phyloP scores from a whole-genome alignment of 2,113 vertebrate genomes.

The Gobius niger region DNA sequence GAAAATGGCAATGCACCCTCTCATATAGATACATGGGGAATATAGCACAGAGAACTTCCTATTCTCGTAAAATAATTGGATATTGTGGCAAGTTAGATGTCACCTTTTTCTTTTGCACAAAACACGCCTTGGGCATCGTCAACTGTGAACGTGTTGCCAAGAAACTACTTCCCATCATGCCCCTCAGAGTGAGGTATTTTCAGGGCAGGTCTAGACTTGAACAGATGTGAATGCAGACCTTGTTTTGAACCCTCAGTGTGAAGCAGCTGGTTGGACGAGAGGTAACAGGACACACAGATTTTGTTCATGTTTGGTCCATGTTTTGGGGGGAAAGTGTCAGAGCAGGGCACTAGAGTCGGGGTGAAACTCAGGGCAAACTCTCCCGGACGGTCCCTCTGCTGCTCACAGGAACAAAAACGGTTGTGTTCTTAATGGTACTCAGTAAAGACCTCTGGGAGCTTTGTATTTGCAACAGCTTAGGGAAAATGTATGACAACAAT shows the following conservation, averaged over 20 bases:
- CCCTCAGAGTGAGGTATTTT: not conserved
- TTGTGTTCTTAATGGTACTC: not conserved
- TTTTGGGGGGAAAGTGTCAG: conserved; percentile 10
- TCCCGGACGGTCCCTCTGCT: conserved; percentile 25
- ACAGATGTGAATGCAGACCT: conserved; percentile 35
- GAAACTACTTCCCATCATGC: not conserved
- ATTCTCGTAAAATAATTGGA: too few species aligned
- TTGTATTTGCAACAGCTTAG: not conserved
- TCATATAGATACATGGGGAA: too few species aligned
- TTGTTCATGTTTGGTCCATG: conserved; percentile 13
- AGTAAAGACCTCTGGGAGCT: not conserved
- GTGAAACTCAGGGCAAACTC: conserved; percentile 43
- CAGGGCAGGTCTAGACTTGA: not conserved
- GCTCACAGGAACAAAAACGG: not conserved
- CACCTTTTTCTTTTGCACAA: too few species aligned
- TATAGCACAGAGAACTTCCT: too few species aligned
- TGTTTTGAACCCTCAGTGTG: conserved; percentile 18
- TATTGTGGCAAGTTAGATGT: too few species aligned
- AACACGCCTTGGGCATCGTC: too few species aligned
- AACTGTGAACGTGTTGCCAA: not conserved
- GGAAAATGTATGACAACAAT: too few species aligned
- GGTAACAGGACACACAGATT: conserved; percentile 46
- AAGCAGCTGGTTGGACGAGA: conserved; percentile 30
- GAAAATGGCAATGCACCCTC: too few species aligned
- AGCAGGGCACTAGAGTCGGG: conserved; percentile 11